Conservation (phyloP, 2,888 invertebrate genomes). For the Pammene aurita region DNA sequence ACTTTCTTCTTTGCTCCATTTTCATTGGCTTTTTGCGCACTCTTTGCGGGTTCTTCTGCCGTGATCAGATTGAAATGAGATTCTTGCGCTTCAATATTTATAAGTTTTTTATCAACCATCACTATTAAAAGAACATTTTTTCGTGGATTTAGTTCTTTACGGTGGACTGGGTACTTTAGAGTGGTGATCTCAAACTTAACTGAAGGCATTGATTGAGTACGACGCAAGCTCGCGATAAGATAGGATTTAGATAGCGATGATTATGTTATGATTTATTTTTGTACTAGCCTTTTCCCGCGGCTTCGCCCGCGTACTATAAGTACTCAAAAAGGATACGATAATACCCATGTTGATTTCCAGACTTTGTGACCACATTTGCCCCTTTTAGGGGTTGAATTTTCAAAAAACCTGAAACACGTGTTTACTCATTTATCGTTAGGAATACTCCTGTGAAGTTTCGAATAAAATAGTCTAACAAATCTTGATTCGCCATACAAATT, state of each 20-base stretch:
- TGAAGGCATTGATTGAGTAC: conserved; percentile 81
- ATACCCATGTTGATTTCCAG: no score
- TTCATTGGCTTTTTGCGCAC: conserved; percentile 45
- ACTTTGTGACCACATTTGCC: no score
- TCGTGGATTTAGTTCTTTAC: conserved; percentile 49
- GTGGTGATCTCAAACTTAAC: conserved; percentile 58
- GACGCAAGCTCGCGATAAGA: conserved; percentile 72
- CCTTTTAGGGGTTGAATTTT: no score
- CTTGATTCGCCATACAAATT: no score
- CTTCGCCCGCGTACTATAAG: no score
- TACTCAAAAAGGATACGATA: no score
- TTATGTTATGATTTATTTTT: conserved; percentile 26
- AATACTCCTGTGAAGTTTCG: no score
- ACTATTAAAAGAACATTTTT: conserved; percentile 56
- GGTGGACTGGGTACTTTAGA: conserved; percentile 58
- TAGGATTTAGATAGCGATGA: conserved; percentile 48
- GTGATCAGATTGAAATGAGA: background rate
- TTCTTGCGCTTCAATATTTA: conserved; percentile 29
- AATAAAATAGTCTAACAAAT: no score
- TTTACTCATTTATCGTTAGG: no score
- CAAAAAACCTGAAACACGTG: no score
- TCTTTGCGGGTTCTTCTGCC: conserved; percentile 47
- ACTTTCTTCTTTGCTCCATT: conserved; percentile 46
- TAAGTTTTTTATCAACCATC: conserved; percentile 30
- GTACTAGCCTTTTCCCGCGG: no score